Evolutionary conservation across 2,888 invertebrate genomes (phyloP).

Genomic region (Volucella zonaria): DNA sequence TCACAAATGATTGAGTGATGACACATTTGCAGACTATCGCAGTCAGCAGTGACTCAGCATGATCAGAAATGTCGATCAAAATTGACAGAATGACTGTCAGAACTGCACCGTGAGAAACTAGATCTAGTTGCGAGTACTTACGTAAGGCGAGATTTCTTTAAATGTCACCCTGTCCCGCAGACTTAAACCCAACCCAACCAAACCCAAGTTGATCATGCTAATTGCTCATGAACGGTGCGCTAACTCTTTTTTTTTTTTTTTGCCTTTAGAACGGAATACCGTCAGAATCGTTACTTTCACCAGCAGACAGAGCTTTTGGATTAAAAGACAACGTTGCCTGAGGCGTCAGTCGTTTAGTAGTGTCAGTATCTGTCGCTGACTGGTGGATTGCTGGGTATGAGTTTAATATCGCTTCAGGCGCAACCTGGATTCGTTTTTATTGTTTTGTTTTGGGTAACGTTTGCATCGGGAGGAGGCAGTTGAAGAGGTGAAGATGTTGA

Average conservation of each 20-base stretch:
- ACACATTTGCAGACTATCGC: no score
- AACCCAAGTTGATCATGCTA: no score
- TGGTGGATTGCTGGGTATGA: not conserved
- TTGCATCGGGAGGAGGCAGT: slow-evolving; percentile 37
- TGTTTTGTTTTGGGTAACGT: slow-evolving; percentile 20
- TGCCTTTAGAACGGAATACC: slow-evolving; percentile 33
- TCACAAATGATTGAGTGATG: not conserved
- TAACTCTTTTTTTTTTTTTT: not conserved
- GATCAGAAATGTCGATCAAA: not conserved
- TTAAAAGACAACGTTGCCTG: slow-evolving; percentile 25
- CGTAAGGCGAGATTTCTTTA: no score
- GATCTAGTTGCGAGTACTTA: not conserved
- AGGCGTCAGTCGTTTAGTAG: slow-evolving; percentile 4
- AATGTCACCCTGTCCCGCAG: no score
- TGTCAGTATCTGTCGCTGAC: no score
- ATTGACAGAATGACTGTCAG: not conserved
- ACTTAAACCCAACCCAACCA: no score
- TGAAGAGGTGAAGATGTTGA: not conserved
- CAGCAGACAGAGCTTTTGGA: slow-evolving; percentile 27
- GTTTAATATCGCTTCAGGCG: slow-evolving; percentile 9
- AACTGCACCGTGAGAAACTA: not conserved
- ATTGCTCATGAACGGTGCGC: no score
- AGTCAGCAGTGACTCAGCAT: no score
- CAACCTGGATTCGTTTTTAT: slow-evolving; percentile 36
- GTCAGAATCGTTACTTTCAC: slow-evolving; percentile 49